A percentile compares a stretch with the other conserved stretches of the same genome.
phyloP scores from a whole-genome alignment of 2,888 invertebrate species.

The Xiphydria camelus region DNA sequence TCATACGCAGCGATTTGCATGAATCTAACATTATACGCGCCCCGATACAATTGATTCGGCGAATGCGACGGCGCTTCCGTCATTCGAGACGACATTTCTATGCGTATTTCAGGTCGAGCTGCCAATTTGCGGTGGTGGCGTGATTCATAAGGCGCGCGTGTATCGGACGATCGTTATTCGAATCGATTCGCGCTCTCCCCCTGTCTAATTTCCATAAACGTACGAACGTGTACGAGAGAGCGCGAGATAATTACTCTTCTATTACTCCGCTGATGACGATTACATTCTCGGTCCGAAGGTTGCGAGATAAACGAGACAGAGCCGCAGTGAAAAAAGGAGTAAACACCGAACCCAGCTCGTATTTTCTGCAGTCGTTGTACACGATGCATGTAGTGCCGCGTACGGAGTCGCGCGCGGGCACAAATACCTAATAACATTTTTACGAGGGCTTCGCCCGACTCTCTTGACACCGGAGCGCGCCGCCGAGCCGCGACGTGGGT shows the following conservation, averaged over 20 bases:
- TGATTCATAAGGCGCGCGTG: too few relatives aligned
- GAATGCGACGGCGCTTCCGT: not conserved
- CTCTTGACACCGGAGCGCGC: conserved; percentile 37
- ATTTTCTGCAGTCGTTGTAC: not conserved
- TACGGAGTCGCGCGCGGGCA: conserved; percentile 1
- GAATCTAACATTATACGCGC: too few relatives aligned
- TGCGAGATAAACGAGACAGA: not conserved
- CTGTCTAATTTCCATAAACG: too few relatives aligned
- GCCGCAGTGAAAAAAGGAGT: not conserved
- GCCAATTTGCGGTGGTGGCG: too few relatives aligned
- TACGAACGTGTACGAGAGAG: too few relatives aligned
- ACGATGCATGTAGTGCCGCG: conserved; percentile 5
- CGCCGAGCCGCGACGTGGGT: conserved; percentile 39
- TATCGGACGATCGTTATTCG: too few relatives aligned
- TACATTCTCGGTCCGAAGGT: conserved; percentile 11
- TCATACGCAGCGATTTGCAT: conserved; percentile 33
- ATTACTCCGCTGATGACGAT: too few relatives aligned
- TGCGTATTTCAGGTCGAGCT: too few relatives aligned
- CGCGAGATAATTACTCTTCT: too few relatives aligned
- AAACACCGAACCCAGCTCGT: not conserved
- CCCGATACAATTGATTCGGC: conserved; percentile 31
- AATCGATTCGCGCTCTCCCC: too few relatives aligned
- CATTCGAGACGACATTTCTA: too few relatives aligned
- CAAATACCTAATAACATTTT: conserved; percentile 23
- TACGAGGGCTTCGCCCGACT: conserved; percentile 27